These are phyloP conservation scores for Zaprionus capensis DNA, from an alignment of 1,140 invertebrate species.

Conservation along the genomic window DNA sequence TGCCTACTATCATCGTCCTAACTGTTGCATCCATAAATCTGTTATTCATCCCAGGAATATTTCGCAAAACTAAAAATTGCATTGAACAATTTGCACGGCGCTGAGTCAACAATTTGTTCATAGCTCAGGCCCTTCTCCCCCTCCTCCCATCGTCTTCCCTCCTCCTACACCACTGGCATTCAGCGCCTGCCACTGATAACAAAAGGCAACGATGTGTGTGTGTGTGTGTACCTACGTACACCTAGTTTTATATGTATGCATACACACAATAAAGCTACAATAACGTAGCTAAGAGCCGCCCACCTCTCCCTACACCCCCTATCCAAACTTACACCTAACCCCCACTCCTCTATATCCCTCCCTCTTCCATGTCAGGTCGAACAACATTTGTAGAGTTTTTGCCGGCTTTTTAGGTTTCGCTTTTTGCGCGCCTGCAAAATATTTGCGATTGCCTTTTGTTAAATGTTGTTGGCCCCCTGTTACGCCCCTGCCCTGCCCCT, in stretches of 20 bases:
- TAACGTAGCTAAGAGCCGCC: conserved; percentile 25
- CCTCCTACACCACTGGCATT: conserved; percentile 12
- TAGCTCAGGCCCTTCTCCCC: conserved; percentile 14
- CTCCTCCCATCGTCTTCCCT: background rate
- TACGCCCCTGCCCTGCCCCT: background rate
- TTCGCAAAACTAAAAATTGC: conserved; percentile 43
- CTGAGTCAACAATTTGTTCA: conserved; percentile 78
- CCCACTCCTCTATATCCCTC: background rate
- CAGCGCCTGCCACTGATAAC: conserved; percentile 40
- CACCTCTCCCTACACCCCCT: background rate
- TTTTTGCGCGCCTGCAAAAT: conserved; percentile 48
- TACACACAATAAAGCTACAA: conserved; percentile 43
- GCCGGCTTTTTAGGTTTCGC: conserved; percentile 41
- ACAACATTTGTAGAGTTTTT: conserved; percentile 20
- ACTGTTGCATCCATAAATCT: conserved; percentile 63
- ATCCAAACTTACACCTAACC: background rate
- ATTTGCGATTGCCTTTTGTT: conserved; percentile 56
- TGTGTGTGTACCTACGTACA: conserved; percentile 29
- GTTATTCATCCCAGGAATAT: conserved; percentile 42
- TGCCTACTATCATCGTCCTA: background rate
- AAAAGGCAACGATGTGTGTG: conserved; percentile 37
- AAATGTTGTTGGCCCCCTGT: conserved; percentile 32
- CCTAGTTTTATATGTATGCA: conserved; percentile 25
- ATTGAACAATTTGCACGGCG: conserved; percentile 57
- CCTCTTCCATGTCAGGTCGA: background rate